Percentiles rank a stretch among this genome's conserved stretches.
Evolutionary conservation across 92 coral and sea anemone genomes (phyloP).

Genomic region (Actinostola sp.): DNA sequence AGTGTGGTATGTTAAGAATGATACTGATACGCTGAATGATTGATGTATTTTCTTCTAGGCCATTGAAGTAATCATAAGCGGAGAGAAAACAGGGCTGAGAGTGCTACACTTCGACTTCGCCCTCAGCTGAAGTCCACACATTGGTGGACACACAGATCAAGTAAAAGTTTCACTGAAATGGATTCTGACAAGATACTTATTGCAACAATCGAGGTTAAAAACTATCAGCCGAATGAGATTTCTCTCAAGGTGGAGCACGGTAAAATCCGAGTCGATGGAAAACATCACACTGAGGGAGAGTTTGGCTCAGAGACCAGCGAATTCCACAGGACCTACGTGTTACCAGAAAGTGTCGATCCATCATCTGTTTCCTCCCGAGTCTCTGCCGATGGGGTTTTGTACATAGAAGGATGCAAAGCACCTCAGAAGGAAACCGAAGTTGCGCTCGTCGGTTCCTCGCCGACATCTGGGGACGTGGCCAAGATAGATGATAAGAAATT

Average conservation of each 20-base stretch:
- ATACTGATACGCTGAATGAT: constrained; percentile 22
- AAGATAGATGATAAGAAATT: constrained; percentile 84
- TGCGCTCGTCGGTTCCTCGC: constrained; percentile 52
- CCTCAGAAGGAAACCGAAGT: constrained; percentile 46
- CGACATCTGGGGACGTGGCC: constrained; percentile 79
- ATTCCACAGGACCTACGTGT: constrained; percentile 84
- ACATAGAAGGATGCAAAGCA: constrained; percentile 73
- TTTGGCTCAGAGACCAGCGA: constrained; percentile 85
- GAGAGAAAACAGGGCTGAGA: neutral
- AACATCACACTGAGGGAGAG: constrained; percentile 84
- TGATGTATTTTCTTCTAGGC: constrained; percentile 17
- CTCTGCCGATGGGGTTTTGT: constrained; percentile 83
- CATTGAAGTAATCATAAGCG: neutral
- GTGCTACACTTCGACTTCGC: neutral
- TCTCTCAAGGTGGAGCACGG: constrained; percentile 82
- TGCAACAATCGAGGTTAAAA: constrained; percentile 81
- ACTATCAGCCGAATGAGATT: constrained; percentile 86
- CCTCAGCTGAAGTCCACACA: no score
- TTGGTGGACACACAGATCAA: no score
- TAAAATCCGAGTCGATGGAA: constrained; percentile 74
- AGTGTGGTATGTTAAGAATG: constrained; percentile 21
- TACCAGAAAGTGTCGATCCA: constrained; percentile 87
- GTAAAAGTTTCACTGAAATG: no score
- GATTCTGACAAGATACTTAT: constrained; percentile 59
- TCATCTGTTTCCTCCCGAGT: constrained; percentile 73